Percentiles rank a stretch among this genome's conserved stretches.
phyloP scores from a whole-genome alignment of 2,797 vertebrate species.

The Pogonophryne albipinna region DNA sequence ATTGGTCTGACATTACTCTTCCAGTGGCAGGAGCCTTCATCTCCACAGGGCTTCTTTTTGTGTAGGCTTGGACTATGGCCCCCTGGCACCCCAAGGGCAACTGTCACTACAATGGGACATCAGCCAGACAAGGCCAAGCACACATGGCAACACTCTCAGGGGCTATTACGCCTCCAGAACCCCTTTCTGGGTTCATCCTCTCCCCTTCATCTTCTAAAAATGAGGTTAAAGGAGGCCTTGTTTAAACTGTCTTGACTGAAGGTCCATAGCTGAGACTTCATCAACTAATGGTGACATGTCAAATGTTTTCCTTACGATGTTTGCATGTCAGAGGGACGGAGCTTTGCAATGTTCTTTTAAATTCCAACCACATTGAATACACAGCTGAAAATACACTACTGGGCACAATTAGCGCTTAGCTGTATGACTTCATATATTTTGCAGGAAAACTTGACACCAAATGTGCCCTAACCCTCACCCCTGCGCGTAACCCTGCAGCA shows the following conservation, averaged over 20 bases:
- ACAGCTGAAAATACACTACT: constrained; percentile 54
- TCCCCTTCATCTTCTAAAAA: constrained; percentile 75
- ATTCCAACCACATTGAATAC: constrained; percentile 52
- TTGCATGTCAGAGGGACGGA: constrained; percentile 34
- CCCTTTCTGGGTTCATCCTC: constrained; percentile 66
- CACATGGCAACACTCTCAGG: constrained; percentile 81
- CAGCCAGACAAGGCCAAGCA: constrained; percentile 70
- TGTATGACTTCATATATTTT: constrained; percentile 44
- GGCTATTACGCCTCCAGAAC: constrained; percentile 64
- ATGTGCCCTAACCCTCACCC: constrained; percentile 17
- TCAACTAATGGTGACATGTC: constrained; percentile 66
- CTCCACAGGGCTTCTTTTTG: constrained; percentile 51
- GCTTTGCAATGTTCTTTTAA: constrained; percentile 28
- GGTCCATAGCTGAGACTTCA: constrained; percentile 60
- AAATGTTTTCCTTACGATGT: constrained; percentile 73
- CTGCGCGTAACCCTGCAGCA: not conserved
- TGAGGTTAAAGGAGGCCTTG: constrained; percentile 64
- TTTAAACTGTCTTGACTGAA: constrained; percentile 65
- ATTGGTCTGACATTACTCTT: constrained; percentile 66
- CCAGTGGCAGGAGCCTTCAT: constrained; percentile 53
- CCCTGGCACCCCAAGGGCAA: constrained; percentile 68
- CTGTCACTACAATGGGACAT: constrained; percentile 72
- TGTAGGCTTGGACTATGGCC: constrained; percentile 52
- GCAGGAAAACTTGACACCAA: constrained; percentile 33
- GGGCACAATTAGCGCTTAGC: constrained; percentile 27